Evolutionary conservation across 1,140 invertebrate genomes (phyloP).

Genomic region (Drosophila murphyi): DNA sequence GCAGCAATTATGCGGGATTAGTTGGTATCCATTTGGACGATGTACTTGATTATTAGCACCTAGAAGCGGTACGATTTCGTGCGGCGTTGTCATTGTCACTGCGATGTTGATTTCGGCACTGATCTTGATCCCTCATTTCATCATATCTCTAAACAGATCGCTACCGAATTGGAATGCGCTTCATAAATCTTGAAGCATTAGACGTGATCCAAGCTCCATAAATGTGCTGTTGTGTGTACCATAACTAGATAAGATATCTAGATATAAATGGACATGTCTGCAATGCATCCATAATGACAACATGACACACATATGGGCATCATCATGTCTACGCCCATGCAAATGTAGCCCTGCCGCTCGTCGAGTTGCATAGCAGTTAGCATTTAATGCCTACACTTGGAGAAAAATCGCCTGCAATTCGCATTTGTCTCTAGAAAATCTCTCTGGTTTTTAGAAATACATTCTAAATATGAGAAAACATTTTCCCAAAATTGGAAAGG

Average conservation of each 20-base stretch:
- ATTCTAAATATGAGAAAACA: too few species aligned
- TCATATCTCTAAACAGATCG: slow-evolving; percentile 10
- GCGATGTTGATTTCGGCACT: background rate
- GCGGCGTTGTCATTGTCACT: slow-evolving; percentile 40
- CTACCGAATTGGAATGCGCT: background rate
- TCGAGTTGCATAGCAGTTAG: slow-evolving; percentile 32
- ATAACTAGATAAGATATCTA: background rate
- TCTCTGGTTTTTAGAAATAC: too few species aligned
- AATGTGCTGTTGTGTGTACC: background rate
- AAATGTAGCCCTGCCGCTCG: background rate
- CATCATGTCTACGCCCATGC: background rate
- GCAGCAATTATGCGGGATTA: background rate
- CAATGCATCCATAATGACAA: background rate
- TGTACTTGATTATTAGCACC: slow-evolving; percentile 28
- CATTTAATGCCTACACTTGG: slow-evolving; percentile 16
- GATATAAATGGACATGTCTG: background rate
- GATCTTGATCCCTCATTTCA: slow-evolving; percentile 42
- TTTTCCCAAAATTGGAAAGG: too few species aligned
- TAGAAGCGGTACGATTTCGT: slow-evolving; percentile 60
- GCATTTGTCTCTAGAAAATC: too few species aligned
- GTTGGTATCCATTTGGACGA: background rate
- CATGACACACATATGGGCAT: too few species aligned
- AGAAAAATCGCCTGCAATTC: too few species aligned
- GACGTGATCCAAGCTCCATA: too few species aligned
- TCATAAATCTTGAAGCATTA: background rate